Conservation (phyloP, 2,888 invertebrate species). For the Malachius bipustulatus region DNA sequence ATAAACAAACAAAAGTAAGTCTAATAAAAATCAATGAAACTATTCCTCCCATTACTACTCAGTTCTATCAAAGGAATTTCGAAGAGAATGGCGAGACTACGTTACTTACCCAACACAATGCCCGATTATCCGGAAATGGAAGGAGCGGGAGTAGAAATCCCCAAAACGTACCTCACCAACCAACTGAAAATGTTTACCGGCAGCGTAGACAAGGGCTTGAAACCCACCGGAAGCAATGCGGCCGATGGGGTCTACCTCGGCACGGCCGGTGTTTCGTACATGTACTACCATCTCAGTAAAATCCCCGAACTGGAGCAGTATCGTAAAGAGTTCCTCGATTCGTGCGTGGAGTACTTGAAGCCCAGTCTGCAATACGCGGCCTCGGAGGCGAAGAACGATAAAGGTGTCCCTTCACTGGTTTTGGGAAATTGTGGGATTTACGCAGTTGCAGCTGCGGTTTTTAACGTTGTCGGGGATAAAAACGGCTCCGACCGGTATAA, state of each 20-base stretch:
- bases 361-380: slow-evolving; percentile 46
- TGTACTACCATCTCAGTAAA: slow-evolving; percentile 58
- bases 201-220: slow-evolving; percentile 28
- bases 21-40: no score
- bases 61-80: no score
- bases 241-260: slow-evolving; percentile 61
- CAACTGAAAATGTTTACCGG: slow-evolving; percentile 19
- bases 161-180: not conserved
- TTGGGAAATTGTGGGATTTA: slow-evolving; percentile 71
- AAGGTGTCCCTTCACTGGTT: slow-evolving; percentile 58
- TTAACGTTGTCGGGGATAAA: slow-evolving; percentile 40
- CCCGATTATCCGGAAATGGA: slow-evolving; percentile 18
- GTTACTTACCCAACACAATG: slow-evolving; percentile 24
- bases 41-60: no score
- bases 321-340: slow-evolving; percentile 41
- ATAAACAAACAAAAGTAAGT: no score
- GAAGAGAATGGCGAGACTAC: slow-evolving; percentile 1
- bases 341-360: slow-evolving; percentile 49
- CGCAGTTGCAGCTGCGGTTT: slow-evolving; percentile 56
- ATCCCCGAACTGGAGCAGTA: slow-evolving; percentile 40
- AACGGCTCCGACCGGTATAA: slow-evolving; percentile 28
- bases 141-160: not conserved
- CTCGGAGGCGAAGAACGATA: slow-evolving; percentile 36
- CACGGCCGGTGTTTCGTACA: slow-evolving; percentile 58
- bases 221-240: slow-evolving; percentile 29